These are phyloP conservation scores for Papilio machaon DNA, from an alignment of 1,140 invertebrate species.

Conservation along the genomic window DNA sequence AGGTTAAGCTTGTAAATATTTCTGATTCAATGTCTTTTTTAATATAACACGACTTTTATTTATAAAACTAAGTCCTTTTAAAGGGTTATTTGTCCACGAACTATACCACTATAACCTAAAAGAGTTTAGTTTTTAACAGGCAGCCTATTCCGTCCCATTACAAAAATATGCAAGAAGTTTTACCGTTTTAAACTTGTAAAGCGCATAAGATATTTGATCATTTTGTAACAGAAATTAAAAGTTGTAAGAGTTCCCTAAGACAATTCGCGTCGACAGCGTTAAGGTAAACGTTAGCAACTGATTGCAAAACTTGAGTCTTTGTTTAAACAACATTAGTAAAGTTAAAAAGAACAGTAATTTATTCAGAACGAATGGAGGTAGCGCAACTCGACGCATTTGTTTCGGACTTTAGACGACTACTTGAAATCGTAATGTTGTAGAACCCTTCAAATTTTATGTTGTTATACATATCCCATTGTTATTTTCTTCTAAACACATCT, in stretches of 20 bases:
- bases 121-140: conserved; percentile 29
- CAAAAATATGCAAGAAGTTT: neutral
- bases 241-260: conserved; percentile 24
- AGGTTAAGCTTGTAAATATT: conserved; percentile 38
- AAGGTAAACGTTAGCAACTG: conserved; percentile 40
- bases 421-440: conserved; percentile 33
- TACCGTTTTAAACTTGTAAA: neutral
- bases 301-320: conserved; percentile 53
- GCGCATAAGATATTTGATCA: conserved; percentile 23
- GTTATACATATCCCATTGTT: neutral
- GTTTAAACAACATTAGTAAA: conserved; percentile 50
- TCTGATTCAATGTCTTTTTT: conserved; percentile 21
- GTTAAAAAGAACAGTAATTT: conserved; percentile 53
- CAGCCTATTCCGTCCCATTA: neutral
- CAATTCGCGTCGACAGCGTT: conserved; percentile 30
- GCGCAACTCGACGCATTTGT: conserved; percentile 35
- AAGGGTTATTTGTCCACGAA: neutral
- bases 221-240: conserved; percentile 30
- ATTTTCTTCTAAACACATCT: no score
- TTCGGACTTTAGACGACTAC: conserved; percentile 33
- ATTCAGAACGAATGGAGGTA: conserved; percentile 45
- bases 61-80: neutral
- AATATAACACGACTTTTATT: conserved; percentile 37
- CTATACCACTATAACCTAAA: neutral
- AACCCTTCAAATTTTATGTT: conserved; percentile 25